Conservation (phyloP, 1,140 invertebrate genomes). For the Hyposmocoma kahamanoa region DNA sequence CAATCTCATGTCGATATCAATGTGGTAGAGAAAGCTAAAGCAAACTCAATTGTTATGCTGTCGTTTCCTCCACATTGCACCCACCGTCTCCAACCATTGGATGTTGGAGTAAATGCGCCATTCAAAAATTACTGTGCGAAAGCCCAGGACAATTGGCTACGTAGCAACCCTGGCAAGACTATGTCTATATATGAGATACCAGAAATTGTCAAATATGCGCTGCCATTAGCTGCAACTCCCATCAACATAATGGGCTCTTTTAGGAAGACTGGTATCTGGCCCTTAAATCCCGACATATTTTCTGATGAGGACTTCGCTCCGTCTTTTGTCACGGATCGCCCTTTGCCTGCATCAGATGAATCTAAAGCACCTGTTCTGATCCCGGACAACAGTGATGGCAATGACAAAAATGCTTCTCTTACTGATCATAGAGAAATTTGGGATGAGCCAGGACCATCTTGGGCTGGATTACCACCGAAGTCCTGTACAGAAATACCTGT, state of each 20-base stretch:
- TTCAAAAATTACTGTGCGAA: too few species aligned
- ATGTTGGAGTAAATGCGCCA: too few species aligned
- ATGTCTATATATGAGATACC: slow-evolving; percentile 2
- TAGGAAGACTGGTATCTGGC: slow-evolving; percentile 44
- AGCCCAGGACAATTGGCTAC: too few species aligned
- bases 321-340: slow-evolving; percentile 15
- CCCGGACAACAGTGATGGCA: too few species aligned
- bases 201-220: slow-evolving; percentile 11
- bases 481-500: background rate
- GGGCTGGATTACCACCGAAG: background rate
- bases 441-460: background rate
- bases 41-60: too few species aligned
- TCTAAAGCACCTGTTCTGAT: background rate
- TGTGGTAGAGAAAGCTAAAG: too few species aligned
- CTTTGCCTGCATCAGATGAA: background rate
- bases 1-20: too few species aligned
- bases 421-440: too few species aligned
- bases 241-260: slow-evolving; percentile 57
- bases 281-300: slow-evolving; percentile 45
- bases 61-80: too few species aligned
- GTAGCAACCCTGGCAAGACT: background rate
- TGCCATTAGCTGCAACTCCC: slow-evolving; percentile 30
- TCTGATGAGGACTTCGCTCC: slow-evolving; percentile 39
- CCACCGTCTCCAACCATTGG: too few species aligned
- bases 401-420: too few species aligned